Evolutionary conservation across 2,888 invertebrate genomes (phyloP), one percentile per base, ranked within the genome.

Genomic region (Fabriciana adippe): DNA sequence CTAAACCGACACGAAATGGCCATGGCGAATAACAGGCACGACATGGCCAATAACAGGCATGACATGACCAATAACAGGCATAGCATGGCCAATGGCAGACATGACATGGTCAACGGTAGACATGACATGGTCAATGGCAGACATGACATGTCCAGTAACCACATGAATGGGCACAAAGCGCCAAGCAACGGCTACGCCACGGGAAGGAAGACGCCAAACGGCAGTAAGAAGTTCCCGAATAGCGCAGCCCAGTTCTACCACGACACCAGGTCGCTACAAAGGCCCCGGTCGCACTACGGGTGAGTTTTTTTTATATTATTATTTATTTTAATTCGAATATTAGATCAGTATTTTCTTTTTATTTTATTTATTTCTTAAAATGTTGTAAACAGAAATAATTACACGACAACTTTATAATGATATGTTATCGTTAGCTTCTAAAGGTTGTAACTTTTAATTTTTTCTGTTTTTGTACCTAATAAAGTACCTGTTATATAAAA

Each of bases 211-310:
- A 72, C 75, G 67, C 70, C 77, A 53, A 68, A 76, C 54, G 77
- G 74, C 66, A 74, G 66, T 70, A 78, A 35, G 6, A 85, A 85
- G 6, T 79, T 80, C 64, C 85, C 72, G 2, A 86, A 84, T 70
- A 88, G 85, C 64, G 87, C 85, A 0, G 85, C 89, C 66, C 88
- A 89, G 81, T 90, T 90, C 72, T 93, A 93, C 75, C 93, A 93
- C 51, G 95, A 95, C 73, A 95, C 95, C 0, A 82, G 94, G 60
- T 95, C 95, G 1, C 79, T 95, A 77, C 95, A 95, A 79, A 80
- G 95, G 41, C 94, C 95, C 73, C 71, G 87, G 11, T 80, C 79
- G 0, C 90, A 87, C 41, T 89, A 88, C 60, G 86, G 88, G 92
- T 93, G 56, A 87, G 83, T 61, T n/a, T 16, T 31, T 35, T 18